Conservation (phyloP, 2,888 invertebrate species). For the Thecophora atra region DNA sequence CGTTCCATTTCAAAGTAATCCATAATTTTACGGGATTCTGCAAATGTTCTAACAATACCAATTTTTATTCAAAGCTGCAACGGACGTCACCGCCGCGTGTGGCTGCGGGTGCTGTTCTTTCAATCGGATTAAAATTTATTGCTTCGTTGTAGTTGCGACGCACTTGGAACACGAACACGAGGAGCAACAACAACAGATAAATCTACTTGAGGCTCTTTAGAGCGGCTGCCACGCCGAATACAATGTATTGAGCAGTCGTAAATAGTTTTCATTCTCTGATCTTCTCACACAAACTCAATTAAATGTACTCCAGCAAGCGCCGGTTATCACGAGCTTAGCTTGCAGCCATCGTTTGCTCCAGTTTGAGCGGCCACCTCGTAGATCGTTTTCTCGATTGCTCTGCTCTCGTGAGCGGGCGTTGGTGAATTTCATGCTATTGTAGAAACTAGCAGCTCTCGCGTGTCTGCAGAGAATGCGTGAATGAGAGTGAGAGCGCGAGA, state of each 20-base stretch:
- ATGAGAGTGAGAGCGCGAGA: slow-evolving; percentile 8
- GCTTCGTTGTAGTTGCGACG: neutral
- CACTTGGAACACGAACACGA: neutral
- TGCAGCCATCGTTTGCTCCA: slow-evolving; percentile 31
- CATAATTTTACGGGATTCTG: slow-evolving; percentile 13
- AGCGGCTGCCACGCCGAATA: neutral
- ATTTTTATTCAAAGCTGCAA: neutral
- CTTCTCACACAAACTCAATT: neutral
- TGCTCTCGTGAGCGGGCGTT: neutral
- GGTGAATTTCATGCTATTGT: neutral
- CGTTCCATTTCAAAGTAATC: slow-evolving; percentile 26
- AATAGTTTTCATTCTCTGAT: slow-evolving; percentile 14
- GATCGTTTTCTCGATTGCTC: neutral
- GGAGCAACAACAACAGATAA: neutral
- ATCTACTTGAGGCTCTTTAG: neutral
- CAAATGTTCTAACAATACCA: slow-evolving; percentile 7
- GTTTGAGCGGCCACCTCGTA: neutral
- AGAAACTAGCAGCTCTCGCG: neutral
- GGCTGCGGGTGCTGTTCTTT: neutral
- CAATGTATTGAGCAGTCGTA: neutral
- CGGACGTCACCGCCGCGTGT: neutral
- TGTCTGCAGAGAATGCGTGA: neutral
- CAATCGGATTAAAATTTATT: slow-evolving; percentile 28
- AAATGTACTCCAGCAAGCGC: neutral
- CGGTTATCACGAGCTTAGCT: slow-evolving; percentile 27